Evolutionary conservation across 2,888 invertebrate species (phyloP), one percentile per base, ranked within the genome.

Genomic region (Drosophila helvetica): DNA sequence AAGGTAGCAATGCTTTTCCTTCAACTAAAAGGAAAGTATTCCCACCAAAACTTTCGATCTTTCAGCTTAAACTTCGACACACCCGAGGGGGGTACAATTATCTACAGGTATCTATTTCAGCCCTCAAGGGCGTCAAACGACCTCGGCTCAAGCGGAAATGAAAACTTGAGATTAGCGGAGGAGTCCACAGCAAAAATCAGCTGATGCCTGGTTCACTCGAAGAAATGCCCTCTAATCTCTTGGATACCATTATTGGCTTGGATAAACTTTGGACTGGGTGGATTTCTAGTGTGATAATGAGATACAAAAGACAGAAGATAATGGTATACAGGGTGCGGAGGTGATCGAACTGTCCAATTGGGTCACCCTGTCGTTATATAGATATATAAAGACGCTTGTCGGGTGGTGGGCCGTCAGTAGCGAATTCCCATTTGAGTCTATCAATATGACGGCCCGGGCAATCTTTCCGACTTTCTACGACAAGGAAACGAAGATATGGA

Each of bases 401-500:
- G 12, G 7, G 1, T 22, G 9, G 12, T 12, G 2, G 4, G 5
- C 5, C 60, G 45, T 69, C 62, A 85, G 50, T 67, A 60, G 51
- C 27, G 4, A 17, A 56, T 47, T 64, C 17, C 30, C 55, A 53
- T 42, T 56, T 56, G 27, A 66, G n/a, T 52, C 22, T 10, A 48
- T 46, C 61, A 63, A 42, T 67, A 80, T 80, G 80, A 51, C 80
- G 68, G 42, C 74, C 6, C 77, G 61, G 62, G 77, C 67, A 17
- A 33, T 75, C 7, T 74, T 63, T 38, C 80, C 84, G 19, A 81
- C 83, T 10, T 48, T 55, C 30, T 81, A 65, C 55, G 63, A 83
- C 59, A 54, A 71, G 50, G 66, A 83, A 45, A 60, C 83, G 1
- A 75, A 66, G 46, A 80, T 80, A 50, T 81, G 81, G 81, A 86